These are phyloP conservation scores for Coenobita brevimanus DNA, from an alignment of 1,140 invertebrate genomes.

Conservation along the genomic window DNA sequence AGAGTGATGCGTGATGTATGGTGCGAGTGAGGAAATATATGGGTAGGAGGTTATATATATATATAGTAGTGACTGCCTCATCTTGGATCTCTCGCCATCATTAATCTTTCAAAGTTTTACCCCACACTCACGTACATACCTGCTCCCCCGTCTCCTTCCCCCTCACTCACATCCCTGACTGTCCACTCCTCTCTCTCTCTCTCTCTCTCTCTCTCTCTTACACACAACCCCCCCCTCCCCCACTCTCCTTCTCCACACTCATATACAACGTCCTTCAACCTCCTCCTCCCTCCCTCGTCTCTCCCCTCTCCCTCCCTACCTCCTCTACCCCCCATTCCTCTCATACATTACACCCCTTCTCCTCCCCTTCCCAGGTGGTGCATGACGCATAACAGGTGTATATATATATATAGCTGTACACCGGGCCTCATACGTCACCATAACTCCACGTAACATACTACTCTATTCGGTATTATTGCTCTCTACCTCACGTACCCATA, in stretches of 20 bases:
- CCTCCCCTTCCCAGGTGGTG: background rate
- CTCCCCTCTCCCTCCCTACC: slow-evolving; percentile 7
- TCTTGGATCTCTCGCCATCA: too few relatives aligned
- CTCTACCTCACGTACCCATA: too few relatives aligned
- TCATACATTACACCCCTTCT: background rate
- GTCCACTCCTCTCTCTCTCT: slow-evolving; percentile 4
- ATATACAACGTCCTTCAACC: background rate
- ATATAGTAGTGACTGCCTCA: too few relatives aligned
- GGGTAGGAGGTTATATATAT: too few relatives aligned
- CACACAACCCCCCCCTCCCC: too few relatives aligned
- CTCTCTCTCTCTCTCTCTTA: too few relatives aligned
- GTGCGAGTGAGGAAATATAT: too few relatives aligned
- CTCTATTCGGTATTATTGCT: too few relatives aligned
- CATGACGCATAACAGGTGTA: background rate
- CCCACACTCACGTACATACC: background rate
- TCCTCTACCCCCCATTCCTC: background rate
- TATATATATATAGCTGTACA: background rate
- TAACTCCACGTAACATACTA: too few relatives aligned
- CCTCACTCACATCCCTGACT: too few relatives aligned
- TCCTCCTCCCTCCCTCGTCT: background rate
- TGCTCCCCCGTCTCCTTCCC: background rate
- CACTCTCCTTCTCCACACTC: background rate
- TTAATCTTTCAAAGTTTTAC: background rate
- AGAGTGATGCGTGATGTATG: too few relatives aligned
- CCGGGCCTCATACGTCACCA: background rate